Conservation (phyloP, 2,888 invertebrate genomes). For the Hyalella azteca region DNA sequence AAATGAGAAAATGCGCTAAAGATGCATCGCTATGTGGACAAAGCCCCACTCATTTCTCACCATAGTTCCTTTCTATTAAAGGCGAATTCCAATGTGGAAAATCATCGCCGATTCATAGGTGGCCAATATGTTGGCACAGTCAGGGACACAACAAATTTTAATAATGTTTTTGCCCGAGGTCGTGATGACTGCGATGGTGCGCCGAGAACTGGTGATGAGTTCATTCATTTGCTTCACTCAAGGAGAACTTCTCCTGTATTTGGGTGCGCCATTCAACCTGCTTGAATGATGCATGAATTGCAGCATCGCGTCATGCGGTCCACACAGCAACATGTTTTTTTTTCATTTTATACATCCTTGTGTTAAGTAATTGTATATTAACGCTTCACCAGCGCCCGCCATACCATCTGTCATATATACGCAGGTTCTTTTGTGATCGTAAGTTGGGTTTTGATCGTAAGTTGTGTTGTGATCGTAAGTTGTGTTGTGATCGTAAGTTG, state of each 20-base stretch:
- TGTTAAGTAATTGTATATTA: neutral
- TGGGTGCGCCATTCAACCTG: neutral
- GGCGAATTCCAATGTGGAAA: too few relatives aligned
- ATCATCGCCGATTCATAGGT: neutral
- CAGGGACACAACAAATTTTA: neutral
- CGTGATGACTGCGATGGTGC: neutral
- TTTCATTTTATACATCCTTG: neutral
- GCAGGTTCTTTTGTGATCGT: too few relatives aligned
- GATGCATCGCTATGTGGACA: neutral
- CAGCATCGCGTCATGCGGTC: neutral
- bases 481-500: too few relatives aligned
- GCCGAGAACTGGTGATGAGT: neutral
- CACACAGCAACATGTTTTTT: neutral
- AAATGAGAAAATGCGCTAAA: neutral
- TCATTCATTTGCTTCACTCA: slow-evolving; percentile 8
- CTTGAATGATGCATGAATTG: neutral
- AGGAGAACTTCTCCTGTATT: neutral
- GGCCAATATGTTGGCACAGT: neutral
- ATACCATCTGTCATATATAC: too few relatives aligned
- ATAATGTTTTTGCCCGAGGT: neutral
- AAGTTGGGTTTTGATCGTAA: too few relatives aligned
- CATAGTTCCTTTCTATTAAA: neutral
- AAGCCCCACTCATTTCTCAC: neutral
- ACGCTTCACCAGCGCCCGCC: neutral
- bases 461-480: too few relatives aligned